phyloP scores from a whole-genome alignment of 2,797 vertebrate genomes.

The Rhincodon typus region DNA sequence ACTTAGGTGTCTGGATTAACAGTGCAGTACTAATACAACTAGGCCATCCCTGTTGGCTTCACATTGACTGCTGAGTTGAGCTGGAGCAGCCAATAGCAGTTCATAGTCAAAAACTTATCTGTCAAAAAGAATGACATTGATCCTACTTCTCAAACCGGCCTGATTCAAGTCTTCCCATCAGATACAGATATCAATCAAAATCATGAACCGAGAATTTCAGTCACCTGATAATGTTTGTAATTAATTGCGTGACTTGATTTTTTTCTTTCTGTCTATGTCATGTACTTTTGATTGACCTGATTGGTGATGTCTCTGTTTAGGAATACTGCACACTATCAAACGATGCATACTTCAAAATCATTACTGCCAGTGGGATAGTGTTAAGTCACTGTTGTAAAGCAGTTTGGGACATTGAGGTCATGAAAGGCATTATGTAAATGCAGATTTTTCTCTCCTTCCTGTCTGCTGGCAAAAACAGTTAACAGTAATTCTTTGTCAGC shows the following conservation, averaged over 20 bases:
- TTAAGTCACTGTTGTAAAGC: too few species aligned
- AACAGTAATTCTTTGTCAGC: too few species aligned
- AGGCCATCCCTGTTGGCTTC: background rate
- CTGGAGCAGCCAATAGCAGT: background rate
- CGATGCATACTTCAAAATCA: too few species aligned
- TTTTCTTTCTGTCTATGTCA: background rate
- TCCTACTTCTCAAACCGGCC: background rate
- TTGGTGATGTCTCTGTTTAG: background rate
- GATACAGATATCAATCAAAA: background rate
- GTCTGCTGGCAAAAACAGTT: too few species aligned
- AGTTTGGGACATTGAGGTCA: too few species aligned
- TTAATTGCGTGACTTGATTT: background rate
- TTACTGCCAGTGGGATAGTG: too few species aligned
- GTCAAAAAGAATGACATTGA: background rate
- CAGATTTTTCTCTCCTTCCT: too few species aligned
- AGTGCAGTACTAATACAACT: too few species aligned
- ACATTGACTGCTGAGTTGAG: background rate
- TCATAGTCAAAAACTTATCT: background rate
- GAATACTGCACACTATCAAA: background rate
- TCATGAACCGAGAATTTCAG: background rate
- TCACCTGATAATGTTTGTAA: background rate
- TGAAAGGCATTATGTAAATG: too few species aligned
- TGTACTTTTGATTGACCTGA: background rate
- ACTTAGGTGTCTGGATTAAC: too few species aligned
- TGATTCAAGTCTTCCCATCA: background rate